A percentile compares a stretch with the other conserved stretches of the same genome.
Evolutionary conservation across 2,888 invertebrate species (phyloP).

Genomic region (Antheraea assamensis): DNA sequence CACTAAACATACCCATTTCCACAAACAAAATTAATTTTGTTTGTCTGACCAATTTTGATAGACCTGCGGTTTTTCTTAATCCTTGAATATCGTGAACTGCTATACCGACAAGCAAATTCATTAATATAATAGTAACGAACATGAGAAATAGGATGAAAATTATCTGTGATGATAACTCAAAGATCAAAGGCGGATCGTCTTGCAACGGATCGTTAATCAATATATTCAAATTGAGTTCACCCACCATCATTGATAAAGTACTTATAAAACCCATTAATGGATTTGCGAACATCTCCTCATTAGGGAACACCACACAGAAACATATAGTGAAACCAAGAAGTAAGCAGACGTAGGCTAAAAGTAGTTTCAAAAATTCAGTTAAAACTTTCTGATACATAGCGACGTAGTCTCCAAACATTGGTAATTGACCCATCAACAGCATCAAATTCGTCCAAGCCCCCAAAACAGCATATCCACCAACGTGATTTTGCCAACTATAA

Average conservation of each 20-base stretch:
- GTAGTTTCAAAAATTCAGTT: slow-evolving; percentile 90
- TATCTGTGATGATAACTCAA: slow-evolving; percentile 90
- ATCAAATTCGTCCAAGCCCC: slow-evolving; percentile 94
- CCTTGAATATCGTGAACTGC: slow-evolving; percentile 95
- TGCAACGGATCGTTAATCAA: slow-evolving; percentile 87
- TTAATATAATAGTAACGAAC: slow-evolving; percentile 92
- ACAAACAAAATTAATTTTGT: slow-evolving; percentile 92
- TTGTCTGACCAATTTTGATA: slow-evolving; percentile 91
- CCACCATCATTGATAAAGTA: slow-evolving; percentile 94
- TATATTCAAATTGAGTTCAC: slow-evolving; percentile 89
- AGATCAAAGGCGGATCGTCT: slow-evolving; percentile 86
- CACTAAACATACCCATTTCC: slow-evolving; percentile 90
- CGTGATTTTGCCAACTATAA: slow-evolving; percentile 93
- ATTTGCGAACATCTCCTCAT: slow-evolving; percentile 90
- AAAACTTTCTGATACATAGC: slow-evolving; percentile 95
- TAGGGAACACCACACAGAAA: slow-evolving; percentile 93
- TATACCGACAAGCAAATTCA: slow-evolving; percentile 93
- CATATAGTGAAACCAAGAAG: slow-evolving; percentile 93
- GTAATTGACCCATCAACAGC: slow-evolving; percentile 94
- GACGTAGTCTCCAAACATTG: slow-evolving; percentile 94
- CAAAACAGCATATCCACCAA: slow-evolving; percentile 92
- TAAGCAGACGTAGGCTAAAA: slow-evolving; percentile 91
- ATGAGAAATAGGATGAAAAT: slow-evolving; percentile 90
- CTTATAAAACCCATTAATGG: slow-evolving; percentile 92
- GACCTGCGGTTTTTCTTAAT: slow-evolving; percentile 90